Percentiles rank a stretch among this genome's conserved stretches.
Conservation (phyloP, 2,888 invertebrate species). For the Phyto melanocephala region DNA sequence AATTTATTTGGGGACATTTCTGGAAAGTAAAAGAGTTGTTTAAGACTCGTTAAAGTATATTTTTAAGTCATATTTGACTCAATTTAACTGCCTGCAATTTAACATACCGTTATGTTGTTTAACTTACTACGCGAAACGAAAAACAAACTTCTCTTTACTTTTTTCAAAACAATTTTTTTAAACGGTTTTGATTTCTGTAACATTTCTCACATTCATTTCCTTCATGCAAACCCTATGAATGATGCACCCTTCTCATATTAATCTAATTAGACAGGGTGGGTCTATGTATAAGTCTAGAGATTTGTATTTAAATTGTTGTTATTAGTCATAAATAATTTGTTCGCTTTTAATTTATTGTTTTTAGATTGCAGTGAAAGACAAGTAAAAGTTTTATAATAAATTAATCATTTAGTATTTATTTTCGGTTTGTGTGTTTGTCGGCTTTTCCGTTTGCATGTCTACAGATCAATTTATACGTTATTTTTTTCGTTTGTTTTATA, state of each 20-base stretch:
- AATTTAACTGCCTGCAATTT: too few relatives aligned
- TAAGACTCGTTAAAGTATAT: too few relatives aligned
- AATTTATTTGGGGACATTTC: too few relatives aligned
- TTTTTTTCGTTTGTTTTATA: not conserved
- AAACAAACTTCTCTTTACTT: too few relatives aligned
- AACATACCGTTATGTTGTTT: too few relatives aligned
- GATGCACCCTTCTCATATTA: not conserved
- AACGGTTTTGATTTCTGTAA: too few relatives aligned
- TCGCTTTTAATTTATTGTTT: not conserved
- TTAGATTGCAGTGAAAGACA: constrained; percentile 19
- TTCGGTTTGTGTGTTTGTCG: not conserved
- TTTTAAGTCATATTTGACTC: too few relatives aligned
- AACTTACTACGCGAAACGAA: too few relatives aligned
- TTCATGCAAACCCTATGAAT: not conserved
- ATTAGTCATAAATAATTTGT: constrained; percentile 19
- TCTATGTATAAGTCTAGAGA: not conserved
- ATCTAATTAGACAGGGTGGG: constrained; percentile 45
- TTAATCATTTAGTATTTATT: constrained; percentile 35
- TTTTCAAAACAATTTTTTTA: too few relatives aligned
- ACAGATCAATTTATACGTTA: constrained; percentile 33
- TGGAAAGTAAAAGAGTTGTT: too few relatives aligned
- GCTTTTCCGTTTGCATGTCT: constrained; percentile 46
- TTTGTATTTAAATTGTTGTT: constrained; percentile 18
- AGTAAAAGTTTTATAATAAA: constrained; percentile 26
- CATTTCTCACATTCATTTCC: too few relatives aligned